These are phyloP conservation scores for Hemicrepidius hirtus DNA, from an alignment of 2,888 invertebrate genomes.

Conservation along the genomic window DNA sequence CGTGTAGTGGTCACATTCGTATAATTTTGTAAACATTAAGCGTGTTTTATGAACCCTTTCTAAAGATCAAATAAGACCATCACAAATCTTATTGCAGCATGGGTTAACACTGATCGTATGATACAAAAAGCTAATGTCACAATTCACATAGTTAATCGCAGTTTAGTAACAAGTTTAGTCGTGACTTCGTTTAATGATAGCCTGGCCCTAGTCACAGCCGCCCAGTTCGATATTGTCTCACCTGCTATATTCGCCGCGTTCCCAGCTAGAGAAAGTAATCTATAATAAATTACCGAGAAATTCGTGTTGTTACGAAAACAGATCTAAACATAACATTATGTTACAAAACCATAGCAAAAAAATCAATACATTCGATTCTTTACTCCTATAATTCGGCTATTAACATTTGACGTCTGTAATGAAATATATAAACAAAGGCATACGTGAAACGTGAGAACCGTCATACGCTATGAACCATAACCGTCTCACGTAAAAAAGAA, in stretches of 20 bases:
- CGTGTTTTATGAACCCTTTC: conserved; percentile 47
- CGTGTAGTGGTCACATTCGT: conserved; percentile 48
- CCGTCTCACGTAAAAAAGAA: conserved; percentile 7
- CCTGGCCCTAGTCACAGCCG: conserved; percentile 61
- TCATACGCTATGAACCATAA: conserved; percentile 20
- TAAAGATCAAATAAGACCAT: conserved; percentile 47
- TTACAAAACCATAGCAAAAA: conserved; percentile 29
- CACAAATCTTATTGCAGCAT: conserved; percentile 51
- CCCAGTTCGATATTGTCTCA: conserved; percentile 58
- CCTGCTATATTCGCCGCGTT: conserved; percentile 41
- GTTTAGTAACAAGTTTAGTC: conserved; percentile 65
- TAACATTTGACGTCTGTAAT: conserved; percentile 22
- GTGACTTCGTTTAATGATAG: conserved; percentile 67
- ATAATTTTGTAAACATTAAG: conserved; percentile 51
- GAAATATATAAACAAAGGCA: conserved; percentile 20
- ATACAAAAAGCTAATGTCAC: conserved; percentile 65
- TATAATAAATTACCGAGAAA: conserved; percentile 32
- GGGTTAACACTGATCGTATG: conserved; percentile 59
- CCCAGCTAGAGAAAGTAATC: conserved; percentile 31
- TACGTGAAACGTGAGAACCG: conserved; percentile 32
- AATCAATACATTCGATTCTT: conserved; percentile 25
- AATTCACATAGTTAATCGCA: conserved; percentile 66
- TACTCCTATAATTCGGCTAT: conserved; percentile 24
- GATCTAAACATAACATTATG: conserved; percentile 16
- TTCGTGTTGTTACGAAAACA: conserved; percentile 39